Evolutionary conservation across 2,113 vertebrate species (phyloP), one percentile per base, ranked within the genome.

Genomic region (Myrmophylax atrothorax): DNA sequence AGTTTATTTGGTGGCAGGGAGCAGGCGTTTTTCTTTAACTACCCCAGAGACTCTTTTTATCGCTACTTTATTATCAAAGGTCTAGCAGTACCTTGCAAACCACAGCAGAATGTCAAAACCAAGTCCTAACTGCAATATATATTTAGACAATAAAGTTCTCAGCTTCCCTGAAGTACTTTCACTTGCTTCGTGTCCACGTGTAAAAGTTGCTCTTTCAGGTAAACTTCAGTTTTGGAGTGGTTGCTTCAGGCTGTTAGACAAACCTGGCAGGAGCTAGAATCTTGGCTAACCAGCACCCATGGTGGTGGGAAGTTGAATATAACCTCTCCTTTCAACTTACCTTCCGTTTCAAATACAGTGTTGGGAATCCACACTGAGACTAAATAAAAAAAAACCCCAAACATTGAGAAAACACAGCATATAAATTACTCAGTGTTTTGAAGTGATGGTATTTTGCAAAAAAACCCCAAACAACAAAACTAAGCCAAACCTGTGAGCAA

Each of bases 221-320:
- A 83, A 62, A 50, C 13, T 29, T 87, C 29, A 47, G 18, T 25
- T 91, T 75, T 58, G 44, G 16, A 42, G 38, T 18, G 13, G 7
- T 24, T 79, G 14, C 7, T 69, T 8, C 14, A 46, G n/a, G 8
- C 16, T 52, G 4, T 73, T 42, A 83, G 33, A 25, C 1, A 2
- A 72, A 60, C 77, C 33, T 24, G 56, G 20, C 3, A 78, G 42
- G 20, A 50, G 18, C 12, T 63, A 18, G 10, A 75, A 15, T 35
- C 47, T 69, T 3, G 2, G 18, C 7, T 60, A 60, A 31, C 12
- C 0, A 0, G 6, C 19, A 7, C 14, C 55, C 7, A 14, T 18
- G 3, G 49, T 28, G 14, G 56, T 76, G 6, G 11, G 5, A 2
- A 72, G 24, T 16, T 31, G 6, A 12, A 26, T 8, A 26, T 82